These are phyloP conservation scores for Heliornis fulica DNA, from an alignment of 2,113 vertebrate genomes.

Conservation along the genomic window DNA sequence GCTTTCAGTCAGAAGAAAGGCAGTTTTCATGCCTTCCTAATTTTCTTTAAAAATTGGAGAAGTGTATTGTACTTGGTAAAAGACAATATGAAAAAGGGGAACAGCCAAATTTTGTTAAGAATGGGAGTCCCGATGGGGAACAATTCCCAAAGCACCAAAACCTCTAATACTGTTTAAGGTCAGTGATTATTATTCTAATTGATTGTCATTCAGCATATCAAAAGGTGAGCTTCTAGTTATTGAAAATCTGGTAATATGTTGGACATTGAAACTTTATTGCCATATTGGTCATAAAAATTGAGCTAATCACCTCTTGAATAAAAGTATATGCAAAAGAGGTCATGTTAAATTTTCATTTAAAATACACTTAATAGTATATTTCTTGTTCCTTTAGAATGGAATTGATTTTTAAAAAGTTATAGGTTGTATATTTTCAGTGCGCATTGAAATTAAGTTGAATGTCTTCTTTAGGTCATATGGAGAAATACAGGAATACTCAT, in stretches of 20 bases:
- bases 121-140: not conserved
- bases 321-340: not conserved
- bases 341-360: not conserved
- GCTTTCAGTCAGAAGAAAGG: not conserved
- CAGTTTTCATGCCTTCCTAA: not conserved
- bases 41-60: not conserved
- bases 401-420: not conserved
- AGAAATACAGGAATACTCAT: not conserved
- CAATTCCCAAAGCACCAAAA: not conserved
- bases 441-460: not conserved
- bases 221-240: not conserved
- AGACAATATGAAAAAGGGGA: not conserved
- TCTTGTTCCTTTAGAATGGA: not conserved
- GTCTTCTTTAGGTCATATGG: not conserved
- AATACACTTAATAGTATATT: not conserved
- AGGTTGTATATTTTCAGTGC: not conserved
- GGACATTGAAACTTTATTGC: not conserved
- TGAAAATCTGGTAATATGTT: not conserved
- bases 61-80: not conserved
- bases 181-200: not conserved
- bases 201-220: not conserved
- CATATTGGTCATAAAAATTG: not conserved
- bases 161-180: not conserved
- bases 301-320: not conserved
- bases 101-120: not conserved